These are phyloP conservation scores for Colinus virginianus DNA, from an alignment of 2,113 vertebrate genomes.

Conservation along the genomic window DNA sequence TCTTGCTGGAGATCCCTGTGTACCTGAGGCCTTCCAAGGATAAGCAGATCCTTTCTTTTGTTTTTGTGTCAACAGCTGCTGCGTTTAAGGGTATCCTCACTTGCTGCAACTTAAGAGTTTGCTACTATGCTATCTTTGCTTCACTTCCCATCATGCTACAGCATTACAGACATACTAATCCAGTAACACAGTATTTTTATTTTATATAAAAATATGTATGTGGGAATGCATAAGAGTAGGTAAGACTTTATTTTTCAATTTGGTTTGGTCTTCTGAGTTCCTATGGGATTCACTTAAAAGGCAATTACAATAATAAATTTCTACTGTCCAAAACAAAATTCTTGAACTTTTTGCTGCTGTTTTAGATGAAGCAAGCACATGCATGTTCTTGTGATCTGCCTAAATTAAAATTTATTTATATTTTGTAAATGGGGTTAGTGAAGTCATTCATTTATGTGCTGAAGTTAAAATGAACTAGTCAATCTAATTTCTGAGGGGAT, in stretches of 20 bases:
- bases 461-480: background rate
- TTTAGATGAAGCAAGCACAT: background rate
- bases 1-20: too few relatives aligned
- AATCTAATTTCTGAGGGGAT: background rate
- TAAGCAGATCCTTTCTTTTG: too few relatives aligned
- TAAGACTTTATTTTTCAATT: background rate
- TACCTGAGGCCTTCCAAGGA: too few relatives aligned
- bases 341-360: background rate
- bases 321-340: background rate
- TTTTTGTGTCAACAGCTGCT: too few relatives aligned
- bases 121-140: too few relatives aligned
- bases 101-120: too few relatives aligned
- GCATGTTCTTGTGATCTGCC: background rate
- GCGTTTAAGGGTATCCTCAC: too few relatives aligned
- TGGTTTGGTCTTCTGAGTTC: rapidly evolving
- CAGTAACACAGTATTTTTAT: too few relatives aligned
- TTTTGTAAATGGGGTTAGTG: background rate
- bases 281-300: background rate
- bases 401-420: background rate
- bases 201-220: background rate
- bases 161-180: too few relatives aligned
- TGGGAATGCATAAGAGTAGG: background rate
- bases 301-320: background rate
- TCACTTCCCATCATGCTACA: too few relatives aligned
- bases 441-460: background rate